phyloP scores from a whole-genome alignment of 2,797 vertebrate species.

The Muraenolepis orangiensis region DNA sequence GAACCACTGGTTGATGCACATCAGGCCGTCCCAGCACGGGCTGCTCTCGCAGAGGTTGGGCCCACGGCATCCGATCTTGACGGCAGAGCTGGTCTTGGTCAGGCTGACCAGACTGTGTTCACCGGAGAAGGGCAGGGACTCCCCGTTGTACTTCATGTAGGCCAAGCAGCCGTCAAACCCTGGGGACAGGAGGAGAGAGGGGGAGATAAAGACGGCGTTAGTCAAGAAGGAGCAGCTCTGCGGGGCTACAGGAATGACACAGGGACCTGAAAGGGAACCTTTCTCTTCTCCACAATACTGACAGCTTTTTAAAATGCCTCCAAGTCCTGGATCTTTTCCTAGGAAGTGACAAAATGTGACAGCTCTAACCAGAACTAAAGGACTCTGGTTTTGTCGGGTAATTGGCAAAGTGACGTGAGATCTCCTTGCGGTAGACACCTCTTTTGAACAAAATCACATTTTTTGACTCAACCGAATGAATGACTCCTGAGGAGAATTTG shows the following conservation, averaged over 20 bases:
- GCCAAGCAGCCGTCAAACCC: slow-evolving; percentile 92
- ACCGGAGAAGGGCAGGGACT: slow-evolving; percentile 87
- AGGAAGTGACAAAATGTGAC: slow-evolving; percentile 52
- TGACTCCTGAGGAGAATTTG: slow-evolving; percentile 32
- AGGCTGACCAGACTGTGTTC: slow-evolving; percentile 82
- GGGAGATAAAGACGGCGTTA: slow-evolving; percentile 26
- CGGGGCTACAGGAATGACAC: slow-evolving; percentile 24
- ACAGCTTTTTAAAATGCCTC: slow-evolving; percentile 43
- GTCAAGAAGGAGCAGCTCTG: slow-evolving; percentile 37
- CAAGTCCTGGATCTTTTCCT: slow-evolving; percentile 28
- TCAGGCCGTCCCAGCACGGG: slow-evolving; percentile 88
- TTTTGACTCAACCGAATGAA: slow-evolving; percentile 30
- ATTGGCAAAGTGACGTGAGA: slow-evolving; percentile 43
- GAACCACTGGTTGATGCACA: slow-evolving; percentile 96
- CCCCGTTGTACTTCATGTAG: slow-evolving; percentile 83
- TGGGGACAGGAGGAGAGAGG: slow-evolving; percentile 51
- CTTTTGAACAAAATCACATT: slow-evolving; percentile 13
- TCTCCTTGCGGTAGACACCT: slow-evolving; percentile 25
- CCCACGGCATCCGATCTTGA: slow-evolving; percentile 90
- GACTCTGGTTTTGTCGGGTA: slow-evolving; percentile 59
- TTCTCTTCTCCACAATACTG: not conserved
- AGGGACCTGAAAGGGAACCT: slow-evolving; percentile 5
- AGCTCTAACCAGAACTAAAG: slow-evolving; percentile 52
- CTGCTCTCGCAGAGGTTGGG: slow-evolving; percentile 90
- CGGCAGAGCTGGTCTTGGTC: slow-evolving; percentile 78